Conservation (phyloP, 2,797 vertebrate genomes). For the Sphenodon punctatus region DNA sequence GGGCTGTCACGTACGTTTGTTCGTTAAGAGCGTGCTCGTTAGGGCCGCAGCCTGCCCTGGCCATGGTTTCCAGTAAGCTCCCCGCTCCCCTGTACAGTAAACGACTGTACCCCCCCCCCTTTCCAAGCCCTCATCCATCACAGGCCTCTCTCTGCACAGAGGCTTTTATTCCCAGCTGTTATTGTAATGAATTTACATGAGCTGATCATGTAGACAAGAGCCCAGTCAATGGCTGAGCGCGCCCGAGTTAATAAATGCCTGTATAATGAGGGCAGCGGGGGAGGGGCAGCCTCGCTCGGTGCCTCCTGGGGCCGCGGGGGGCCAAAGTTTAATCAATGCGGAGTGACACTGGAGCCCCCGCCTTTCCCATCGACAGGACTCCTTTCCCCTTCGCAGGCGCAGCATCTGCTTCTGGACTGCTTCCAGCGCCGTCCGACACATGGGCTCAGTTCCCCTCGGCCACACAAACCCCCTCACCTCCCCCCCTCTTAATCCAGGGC, state of each 20-base stretch:
- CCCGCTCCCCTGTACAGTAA: neutral
- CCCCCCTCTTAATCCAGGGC: neutral
- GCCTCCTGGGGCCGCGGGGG: conserved; percentile 41
- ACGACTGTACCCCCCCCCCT: neutral
- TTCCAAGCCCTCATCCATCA: conserved; percentile 1
- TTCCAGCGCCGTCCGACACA: too few species aligned
- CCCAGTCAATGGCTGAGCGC: conserved; percentile 61
- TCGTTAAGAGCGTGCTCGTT: too few species aligned
- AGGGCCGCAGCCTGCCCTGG: neutral
- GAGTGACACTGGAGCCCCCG: neutral
- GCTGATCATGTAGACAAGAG: conserved; percentile 60
- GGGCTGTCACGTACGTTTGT: too few species aligned
- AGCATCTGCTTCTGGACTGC: neutral
- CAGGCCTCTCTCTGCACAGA: neutral
- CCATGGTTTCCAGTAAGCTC: too few species aligned
- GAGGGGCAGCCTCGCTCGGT: neutral
- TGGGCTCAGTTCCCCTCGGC: too few species aligned
- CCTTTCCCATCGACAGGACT: too few species aligned
- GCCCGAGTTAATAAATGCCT: conserved; percentile 67
- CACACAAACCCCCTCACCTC: neutral
- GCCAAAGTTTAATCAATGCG: conserved; percentile 53
- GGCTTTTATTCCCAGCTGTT: conserved; percentile 67
- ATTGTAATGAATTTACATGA: conserved; percentile 72
- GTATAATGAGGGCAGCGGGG: conserved; percentile 64
- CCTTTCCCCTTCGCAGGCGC: neutral